These are phyloP conservation scores for Azorinus chamasolen DNA, from an alignment of 2,888 invertebrate species.

Conservation along the genomic window DNA sequence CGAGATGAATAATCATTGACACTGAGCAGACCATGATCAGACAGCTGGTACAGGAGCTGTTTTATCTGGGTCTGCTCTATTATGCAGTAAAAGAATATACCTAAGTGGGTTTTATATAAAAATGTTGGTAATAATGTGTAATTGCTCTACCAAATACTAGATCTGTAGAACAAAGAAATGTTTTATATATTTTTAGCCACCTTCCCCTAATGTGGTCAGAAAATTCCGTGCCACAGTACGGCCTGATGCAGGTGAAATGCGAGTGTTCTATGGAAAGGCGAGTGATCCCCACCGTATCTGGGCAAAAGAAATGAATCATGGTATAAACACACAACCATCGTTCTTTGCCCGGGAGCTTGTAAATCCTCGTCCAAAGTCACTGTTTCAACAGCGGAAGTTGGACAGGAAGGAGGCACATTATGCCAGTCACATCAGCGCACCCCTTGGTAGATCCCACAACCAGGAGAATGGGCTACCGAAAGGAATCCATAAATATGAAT, in stretches of 20 bases:
- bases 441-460: slow-evolving; percentile 83
- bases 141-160: no score
- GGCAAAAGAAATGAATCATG: slow-evolving; percentile 85
- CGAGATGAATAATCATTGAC: no score
- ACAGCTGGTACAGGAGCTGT: no score
- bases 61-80: no score
- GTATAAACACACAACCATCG: slow-evolving; percentile 79
- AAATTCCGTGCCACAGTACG: slow-evolving; percentile 82
- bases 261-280: slow-evolving; percentile 85
- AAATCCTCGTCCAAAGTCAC: slow-evolving; percentile 82
- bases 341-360: slow-evolving; percentile 79
- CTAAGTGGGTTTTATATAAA: no score
- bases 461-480: slow-evolving; percentile 78
- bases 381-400: slow-evolving; percentile 79
- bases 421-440: slow-evolving; percentile 77
- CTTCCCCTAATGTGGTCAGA: slow-evolving; percentile 81
- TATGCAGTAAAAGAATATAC: no score
- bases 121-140: no score
- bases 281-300: slow-evolving; percentile 83
- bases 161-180: no score
- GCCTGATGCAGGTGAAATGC: slow-evolving; percentile 83
- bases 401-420: slow-evolving; percentile 82
- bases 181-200: slow-evolving; percentile 73
- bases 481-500: slow-evolving; percentile 71
- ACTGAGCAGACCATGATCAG: no score